Evolutionary conservation across 2,113 vertebrate genomes (phyloP), one percentile per base, ranked within the genome.

Genomic region (Sturnus vulgaris): DNA sequence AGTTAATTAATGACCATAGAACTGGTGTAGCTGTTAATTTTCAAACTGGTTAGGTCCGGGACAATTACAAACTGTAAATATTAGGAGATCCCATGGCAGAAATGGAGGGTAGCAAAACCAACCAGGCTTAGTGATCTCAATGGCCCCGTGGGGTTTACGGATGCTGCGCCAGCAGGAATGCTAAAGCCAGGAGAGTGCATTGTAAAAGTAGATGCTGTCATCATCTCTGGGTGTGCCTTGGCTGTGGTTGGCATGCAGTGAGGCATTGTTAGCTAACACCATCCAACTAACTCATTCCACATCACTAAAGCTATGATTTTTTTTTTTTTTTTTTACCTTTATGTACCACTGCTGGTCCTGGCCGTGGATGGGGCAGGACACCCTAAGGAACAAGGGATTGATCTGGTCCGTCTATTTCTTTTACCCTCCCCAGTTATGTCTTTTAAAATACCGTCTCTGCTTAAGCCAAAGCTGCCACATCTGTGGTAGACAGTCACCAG

Each of bases 141-240:
- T 10, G 1, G 4, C n/a, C 52, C 55, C 69, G 35, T 64, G 60
- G 35, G 59, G 31, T 52, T 42, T 59, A 27, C 30, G 33, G 65
- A 13, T 53, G 18, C 65, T 86, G 44, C 31, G 10, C n/a, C 47
- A 55, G 35, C 50, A 75, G 64, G 20, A 68, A 42, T 5, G 2
- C n/a, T 82, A 22, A 78, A 63, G 56, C 6, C 2, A 46, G 40
- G 47, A 47, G 61, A 82, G 56, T 78, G 44, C 73, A 27, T 82
- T 89, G 91, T 82, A 85, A 89, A 92, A 94, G 91, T 69, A 79
- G 91, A 64, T 6, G 9, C 65, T 95, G 56, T 76, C 61, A 42
- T 79, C 82, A 64, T 73, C 60, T 73, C 64, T 47, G 64, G 71
- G 78, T 65, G 46, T 82, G 57, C 84, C 87, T 69, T 73, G 84